Evolutionary conservation across 2,113 vertebrate species (phyloP).

Genomic region (Taxidea taxus): DNA sequence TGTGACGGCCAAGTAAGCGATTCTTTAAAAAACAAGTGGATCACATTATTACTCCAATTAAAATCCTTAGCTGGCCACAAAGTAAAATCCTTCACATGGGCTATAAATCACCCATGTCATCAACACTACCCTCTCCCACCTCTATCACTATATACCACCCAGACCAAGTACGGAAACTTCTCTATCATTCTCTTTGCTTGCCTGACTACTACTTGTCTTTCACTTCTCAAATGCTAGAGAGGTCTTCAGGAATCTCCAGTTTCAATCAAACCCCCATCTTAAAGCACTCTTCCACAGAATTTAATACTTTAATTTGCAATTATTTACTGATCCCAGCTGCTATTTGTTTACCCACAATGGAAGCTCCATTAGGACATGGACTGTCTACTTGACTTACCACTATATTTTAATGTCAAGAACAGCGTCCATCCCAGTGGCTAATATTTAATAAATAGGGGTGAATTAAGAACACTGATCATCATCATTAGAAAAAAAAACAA

Average conservation of each 20-base stretch:
- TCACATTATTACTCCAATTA: not conserved
- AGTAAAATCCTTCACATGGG: not conserved
- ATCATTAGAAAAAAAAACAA: not conserved
- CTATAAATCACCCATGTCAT: not conserved
- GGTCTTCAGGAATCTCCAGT: not conserved
- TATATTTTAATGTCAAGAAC: not conserved
- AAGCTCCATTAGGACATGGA: not conserved
- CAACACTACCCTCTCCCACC: not conserved
- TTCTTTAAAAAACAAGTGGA: not conserved
- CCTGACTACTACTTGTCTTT: not conserved
- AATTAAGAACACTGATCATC: not conserved
- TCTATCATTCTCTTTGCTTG: not conserved
- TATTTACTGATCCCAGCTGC: not conserved
- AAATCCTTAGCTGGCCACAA: not conserved
- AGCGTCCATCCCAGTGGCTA: not conserved
- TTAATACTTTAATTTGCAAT: not conserved
- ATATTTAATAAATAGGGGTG: not conserved
- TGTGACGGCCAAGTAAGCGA: not conserved
- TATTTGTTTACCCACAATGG: not conserved
- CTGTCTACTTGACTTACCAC: not conserved
- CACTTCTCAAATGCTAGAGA: not conserved
- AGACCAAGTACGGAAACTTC: not conserved
- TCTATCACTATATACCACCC: not conserved
- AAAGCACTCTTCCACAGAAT: not conserved
- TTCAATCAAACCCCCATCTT: not conserved